Percentiles rank a stretch among this genome's conserved stretches.
These are phyloP conservation scores for Peromyscus attwateri DNA, from an alignment of 2,797 vertebrate genomes.

Conservation along the genomic window DNA sequence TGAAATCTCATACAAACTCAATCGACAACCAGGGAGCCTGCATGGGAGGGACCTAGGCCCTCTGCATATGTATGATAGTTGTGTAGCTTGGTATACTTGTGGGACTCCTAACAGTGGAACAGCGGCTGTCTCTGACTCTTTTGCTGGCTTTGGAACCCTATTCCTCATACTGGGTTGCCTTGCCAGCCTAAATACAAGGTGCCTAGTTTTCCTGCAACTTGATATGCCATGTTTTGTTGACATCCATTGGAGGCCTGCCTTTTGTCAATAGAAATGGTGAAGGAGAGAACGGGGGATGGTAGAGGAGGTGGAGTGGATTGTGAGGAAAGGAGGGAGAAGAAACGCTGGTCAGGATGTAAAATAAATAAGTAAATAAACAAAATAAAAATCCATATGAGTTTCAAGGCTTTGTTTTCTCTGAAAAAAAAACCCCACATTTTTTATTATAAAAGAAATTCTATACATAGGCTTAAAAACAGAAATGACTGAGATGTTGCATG, in stretches of 20 bases:
- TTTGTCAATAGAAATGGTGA: neutral
- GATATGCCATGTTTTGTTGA: neutral
- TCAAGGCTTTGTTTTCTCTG: neutral
- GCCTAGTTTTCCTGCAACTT: neutral
- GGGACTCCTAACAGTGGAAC: neutral
- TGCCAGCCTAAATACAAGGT: neutral
- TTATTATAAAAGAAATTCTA: neutral
- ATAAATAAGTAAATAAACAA: neutral
- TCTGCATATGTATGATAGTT: too few relatives aligned
- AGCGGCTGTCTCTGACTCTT: neutral
- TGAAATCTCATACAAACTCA: too few relatives aligned
- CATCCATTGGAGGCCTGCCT: neutral
- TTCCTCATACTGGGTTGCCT: neutral
- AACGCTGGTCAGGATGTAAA: neutral
- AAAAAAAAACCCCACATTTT: neutral
- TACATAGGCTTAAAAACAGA: constrained; percentile 15
- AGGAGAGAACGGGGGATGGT: fast-evolving
- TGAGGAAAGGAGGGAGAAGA: neutral
- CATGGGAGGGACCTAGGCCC: neutral
- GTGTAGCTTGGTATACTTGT: neutral
- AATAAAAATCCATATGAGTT: neutral
- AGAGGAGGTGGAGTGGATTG: neutral
- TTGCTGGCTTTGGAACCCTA: neutral
- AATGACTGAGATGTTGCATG: neutral
- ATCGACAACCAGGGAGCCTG: neutral